Percentiles rank a stretch among this genome's conserved stretches.
phyloP scores from a whole-genome alignment of 1,140 invertebrate genomes.

The Sesamia nonagrioides region DNA sequence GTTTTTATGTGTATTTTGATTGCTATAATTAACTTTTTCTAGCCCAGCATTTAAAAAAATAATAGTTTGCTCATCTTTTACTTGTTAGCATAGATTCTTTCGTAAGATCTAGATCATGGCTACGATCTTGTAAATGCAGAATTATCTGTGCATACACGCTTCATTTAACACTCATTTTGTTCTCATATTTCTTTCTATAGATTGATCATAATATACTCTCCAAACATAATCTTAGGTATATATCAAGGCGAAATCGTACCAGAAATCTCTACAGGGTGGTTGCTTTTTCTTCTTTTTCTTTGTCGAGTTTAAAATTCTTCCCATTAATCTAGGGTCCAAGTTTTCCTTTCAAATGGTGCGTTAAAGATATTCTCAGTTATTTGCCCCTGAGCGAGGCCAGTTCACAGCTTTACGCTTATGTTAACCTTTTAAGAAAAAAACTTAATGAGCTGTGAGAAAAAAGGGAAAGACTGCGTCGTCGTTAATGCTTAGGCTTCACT shows the following conservation, averaged over 20 bases:
- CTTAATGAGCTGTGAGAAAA: conserved; percentile 71
- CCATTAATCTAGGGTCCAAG: conserved; percentile 29
- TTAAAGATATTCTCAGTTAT: conserved; percentile 62
- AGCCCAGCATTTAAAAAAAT: neutral
- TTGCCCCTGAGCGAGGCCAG: conserved; percentile 53
- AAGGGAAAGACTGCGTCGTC: conserved; percentile 57
- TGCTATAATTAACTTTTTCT: neutral
- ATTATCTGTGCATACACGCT: conserved; percentile 15
- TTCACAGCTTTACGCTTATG: conserved; percentile 69
- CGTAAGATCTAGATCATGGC: conserved; percentile 24
- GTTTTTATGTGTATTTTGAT: neutral
- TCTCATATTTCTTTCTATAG: conserved; percentile 23
- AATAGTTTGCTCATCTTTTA: conserved; percentile 4
- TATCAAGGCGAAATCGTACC: neutral
- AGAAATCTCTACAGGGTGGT: neutral
- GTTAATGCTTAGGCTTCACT: conserved; percentile 37
- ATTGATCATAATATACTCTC: neutral
- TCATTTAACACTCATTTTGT: conserved; percentile 21
- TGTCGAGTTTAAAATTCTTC: neutral
- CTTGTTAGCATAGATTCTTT: conserved; percentile 3
- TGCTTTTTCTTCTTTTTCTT: neutral
- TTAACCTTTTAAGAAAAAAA: conserved; percentile 77
- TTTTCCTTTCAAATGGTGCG: conserved; percentile 51
- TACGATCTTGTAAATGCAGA: conserved; percentile 23
- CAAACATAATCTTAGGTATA: neutral